A percentile compares a stretch with the other conserved stretches of the same genome.
These are phyloP conservation scores for Rhogogaster chlorosoma DNA, from an alignment of 2,888 invertebrate genomes.

Conservation along the genomic window DNA sequence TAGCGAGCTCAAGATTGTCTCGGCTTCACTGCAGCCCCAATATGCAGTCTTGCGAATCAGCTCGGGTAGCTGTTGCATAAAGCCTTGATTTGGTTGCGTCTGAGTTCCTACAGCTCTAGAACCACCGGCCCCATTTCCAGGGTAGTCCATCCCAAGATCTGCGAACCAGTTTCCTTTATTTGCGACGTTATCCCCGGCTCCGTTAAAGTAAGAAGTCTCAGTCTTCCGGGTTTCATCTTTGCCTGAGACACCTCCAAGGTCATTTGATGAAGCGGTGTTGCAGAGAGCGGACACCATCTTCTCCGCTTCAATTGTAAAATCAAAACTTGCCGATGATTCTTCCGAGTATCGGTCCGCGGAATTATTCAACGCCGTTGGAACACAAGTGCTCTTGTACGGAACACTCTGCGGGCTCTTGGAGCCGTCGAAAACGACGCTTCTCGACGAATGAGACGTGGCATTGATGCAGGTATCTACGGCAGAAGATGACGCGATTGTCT, in stretches of 20 bases:
- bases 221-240: slow-evolving; percentile 36
- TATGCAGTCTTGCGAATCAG: slow-evolving; percentile 67
- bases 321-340: slow-evolving; percentile 81
- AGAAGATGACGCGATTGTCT: neutral
- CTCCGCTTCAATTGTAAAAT: slow-evolving; percentile 82
- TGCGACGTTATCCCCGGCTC: slow-evolving; percentile 66
- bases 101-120: slow-evolving; percentile 64
- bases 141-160: slow-evolving; percentile 62
- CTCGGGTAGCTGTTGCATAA: slow-evolving; percentile 63
- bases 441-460: neutral
- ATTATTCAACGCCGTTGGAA: slow-evolving; percentile 53
- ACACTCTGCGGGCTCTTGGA: slow-evolving; percentile 26
- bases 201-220: slow-evolving; percentile 59
- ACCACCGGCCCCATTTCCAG: slow-evolving; percentile 46
- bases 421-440: slow-evolving; percentile 3
- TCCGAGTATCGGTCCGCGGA: slow-evolving; percentile 68
- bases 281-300: slow-evolving; percentile 83
- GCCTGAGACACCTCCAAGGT: slow-evolving; percentile 53
- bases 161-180: slow-evolving; percentile 66
- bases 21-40: slow-evolving; percentile 72
- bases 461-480: neutral
- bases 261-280: slow-evolving; percentile 77
- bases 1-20: slow-evolving; percentile 63
- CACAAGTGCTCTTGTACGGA: slow-evolving; percentile 44
- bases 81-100: slow-evolving; percentile 57